Base-by-base conservation (phyloP, 2,797 vertebrate species). In the Zenarchopterus dispar region DNA sequence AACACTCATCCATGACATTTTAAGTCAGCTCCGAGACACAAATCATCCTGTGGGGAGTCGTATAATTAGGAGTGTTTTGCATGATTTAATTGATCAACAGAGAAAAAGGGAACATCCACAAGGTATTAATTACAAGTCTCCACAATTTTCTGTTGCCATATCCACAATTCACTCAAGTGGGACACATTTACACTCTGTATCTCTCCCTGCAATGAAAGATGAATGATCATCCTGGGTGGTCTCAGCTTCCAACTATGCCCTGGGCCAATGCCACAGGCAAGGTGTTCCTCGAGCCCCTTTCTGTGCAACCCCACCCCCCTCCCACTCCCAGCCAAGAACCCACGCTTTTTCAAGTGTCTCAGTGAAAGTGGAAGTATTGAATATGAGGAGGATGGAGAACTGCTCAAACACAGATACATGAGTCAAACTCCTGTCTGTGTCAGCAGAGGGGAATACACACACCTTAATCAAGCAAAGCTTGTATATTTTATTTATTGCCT, bases 291-390 rank as follows among this genome's bases (percentile, higher is more conserved):
- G 63, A 75, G 85, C 87, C 87, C 68, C 80, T 88, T 69, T 85
- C 80, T 68, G 18, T 28, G 80, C 90, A 89, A 78, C 82, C 84
- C 74, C 86, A 89, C 88, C 88, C n/a, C n/a, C n/a, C n/a, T n/a
- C n/a, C n/a, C n/a, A n/a, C n/a, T n/a, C n/a, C 71, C 75, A 91
- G 90, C 91, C 87, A 87, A 78, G 84, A 85, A 63, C 67, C 77
- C 49, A 31, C 54, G 80, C 68, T 80, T 85, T 88, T 92, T 91
- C 86, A 91, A 85, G 83, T 85, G 82, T 63, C 83, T 63, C 84
- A 85, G 88, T 89, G 87, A 88, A 89, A 87, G 85, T 82, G 88
- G 90, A 93, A 90, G 81, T 92, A 87, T 92, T 87, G 86, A 89
- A 75, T 87, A 79, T 52, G 69, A 85, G 82, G 51, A 84, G 81